Evolutionary conservation across 2,888 invertebrate species (phyloP).

Genomic region (Pinctada fucata): DNA sequence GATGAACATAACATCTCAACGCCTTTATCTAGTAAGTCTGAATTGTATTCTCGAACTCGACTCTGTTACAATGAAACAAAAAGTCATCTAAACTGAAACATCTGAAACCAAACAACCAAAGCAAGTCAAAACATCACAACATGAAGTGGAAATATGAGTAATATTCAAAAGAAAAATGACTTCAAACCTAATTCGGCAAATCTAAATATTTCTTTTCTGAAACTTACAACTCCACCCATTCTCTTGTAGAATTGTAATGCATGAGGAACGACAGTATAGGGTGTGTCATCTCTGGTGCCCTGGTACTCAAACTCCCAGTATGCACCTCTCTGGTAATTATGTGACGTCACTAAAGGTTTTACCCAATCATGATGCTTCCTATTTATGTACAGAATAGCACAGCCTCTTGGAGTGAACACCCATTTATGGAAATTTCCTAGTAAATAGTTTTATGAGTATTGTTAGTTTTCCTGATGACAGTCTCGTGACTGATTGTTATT

Average conservation of each 20-base stretch:
- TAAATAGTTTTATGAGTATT: too few species aligned
- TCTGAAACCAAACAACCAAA: not conserved
- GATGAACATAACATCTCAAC: constrained; percentile 16
- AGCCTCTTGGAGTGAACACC: constrained; percentile 68
- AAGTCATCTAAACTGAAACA: not conserved
- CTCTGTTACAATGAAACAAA: not conserved
- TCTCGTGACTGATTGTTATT: too few species aligned
- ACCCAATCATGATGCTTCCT: constrained; percentile 52
- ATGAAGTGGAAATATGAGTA: too few species aligned
- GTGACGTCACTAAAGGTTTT: constrained; percentile 56
- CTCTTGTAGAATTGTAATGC: constrained; percentile 57
- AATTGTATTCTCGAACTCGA: constrained; percentile 10
- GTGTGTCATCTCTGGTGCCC: constrained; percentile 58
- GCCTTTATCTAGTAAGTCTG: constrained; percentile 16
- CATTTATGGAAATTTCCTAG: constrained; percentile 74
- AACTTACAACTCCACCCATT: constrained; percentile 62
- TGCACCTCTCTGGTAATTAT: constrained; percentile 45
- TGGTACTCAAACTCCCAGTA: constrained; percentile 53
- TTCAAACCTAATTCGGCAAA: not conserved
- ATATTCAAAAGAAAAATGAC: too few species aligned
- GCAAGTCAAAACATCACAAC: not conserved
- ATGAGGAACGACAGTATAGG: constrained; percentile 48
- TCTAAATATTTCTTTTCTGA: too few species aligned
- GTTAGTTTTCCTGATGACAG: too few species aligned
- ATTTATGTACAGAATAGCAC: constrained; percentile 67